Evolutionary conservation across 2,113 vertebrate genomes (phyloP), one percentile per base, ranked within the genome.

Genomic region (Paradoxurus hermaphroditus): DNA sequence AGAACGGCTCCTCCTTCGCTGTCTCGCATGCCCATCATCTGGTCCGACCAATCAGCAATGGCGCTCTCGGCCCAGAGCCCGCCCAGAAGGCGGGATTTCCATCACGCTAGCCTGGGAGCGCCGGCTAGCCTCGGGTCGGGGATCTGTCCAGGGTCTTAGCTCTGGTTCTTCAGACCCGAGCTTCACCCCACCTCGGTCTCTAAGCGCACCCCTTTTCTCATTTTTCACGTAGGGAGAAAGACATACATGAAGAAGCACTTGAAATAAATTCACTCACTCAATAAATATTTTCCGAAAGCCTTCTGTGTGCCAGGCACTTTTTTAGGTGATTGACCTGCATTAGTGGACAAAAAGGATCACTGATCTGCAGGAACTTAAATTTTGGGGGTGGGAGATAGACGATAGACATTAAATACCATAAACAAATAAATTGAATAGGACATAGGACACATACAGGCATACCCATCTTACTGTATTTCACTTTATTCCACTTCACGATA

Each of bases 71-170:
- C 53, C 62, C 41, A 34, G 75, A 65, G 88, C 93, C 94, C 86
- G 73, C 86, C 94, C 21, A 39, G 41, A 56, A 34, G 75, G 94
- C 16, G 90, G 88, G 85, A 9, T 10, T 93, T 88, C 49, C 7
- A 31, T 39, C 6, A 1, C 1, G 0, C 5, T 5, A 0, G 4
- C 34, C 10, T 0, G 0, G 12, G 0, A 6, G 18, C 19, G 0
- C 6, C 0, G 0, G 29, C 0, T 13, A 94, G 29, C 19, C 36
- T 9, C 1, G 7, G 5, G 2, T 5, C 41, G 23, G 65, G 88
- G 23, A 16, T 92, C 62, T 53, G 67, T 70, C 29, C 27, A 16
- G 21, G 1, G 25, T 53, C 6, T 75, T 4, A 2, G 25, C 7
- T 29, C 4, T 0, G 23, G 25, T 1, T 34, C 5, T 3, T 0